phyloP scores from a whole-genome alignment of 2,113 vertebrate species.

The Verasper variegatus region DNA sequence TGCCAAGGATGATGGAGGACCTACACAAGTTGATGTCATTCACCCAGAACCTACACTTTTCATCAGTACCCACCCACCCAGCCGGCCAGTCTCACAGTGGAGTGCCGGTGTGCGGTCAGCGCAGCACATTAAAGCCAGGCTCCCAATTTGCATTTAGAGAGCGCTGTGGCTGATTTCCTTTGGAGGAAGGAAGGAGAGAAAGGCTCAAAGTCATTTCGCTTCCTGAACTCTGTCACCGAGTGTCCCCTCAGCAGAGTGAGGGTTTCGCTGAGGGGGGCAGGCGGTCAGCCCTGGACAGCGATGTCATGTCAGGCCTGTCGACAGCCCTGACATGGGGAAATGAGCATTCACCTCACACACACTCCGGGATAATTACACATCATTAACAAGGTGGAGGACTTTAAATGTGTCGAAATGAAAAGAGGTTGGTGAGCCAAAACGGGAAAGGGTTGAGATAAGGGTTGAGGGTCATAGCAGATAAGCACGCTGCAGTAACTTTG shows the following conservation, averaged over 20 bases:
- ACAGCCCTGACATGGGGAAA: slow-evolving; percentile 45
- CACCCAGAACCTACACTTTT: slow-evolving; percentile 40
- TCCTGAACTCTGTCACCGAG: slow-evolving; percentile 54
- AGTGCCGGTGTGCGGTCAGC: slow-evolving; percentile 41
- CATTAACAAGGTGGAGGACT: slow-evolving; percentile 53
- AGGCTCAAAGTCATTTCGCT: slow-evolving; percentile 47
- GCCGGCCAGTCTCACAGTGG: slow-evolving; percentile 19
- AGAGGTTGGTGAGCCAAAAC: slow-evolving; percentile 32
- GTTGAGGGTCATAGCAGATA: slow-evolving; percentile 43
- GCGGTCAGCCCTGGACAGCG: slow-evolving; percentile 21
- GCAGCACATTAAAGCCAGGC: slow-evolving; percentile 36
- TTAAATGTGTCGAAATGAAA: slow-evolving; percentile 39
- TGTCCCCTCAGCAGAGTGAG: slow-evolving; percentile 10
- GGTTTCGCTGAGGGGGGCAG: slow-evolving; percentile 36
- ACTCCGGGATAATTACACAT: slow-evolving; percentile 67
- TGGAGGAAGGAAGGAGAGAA: slow-evolving; percentile 23
- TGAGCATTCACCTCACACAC: slow-evolving; percentile 52
- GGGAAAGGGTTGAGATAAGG: slow-evolving; percentile 12
- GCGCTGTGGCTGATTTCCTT: slow-evolving; percentile 30
- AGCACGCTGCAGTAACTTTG: slow-evolving; percentile 20
- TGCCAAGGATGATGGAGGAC: slow-evolving; percentile 35
- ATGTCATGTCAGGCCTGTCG: slow-evolving; percentile 53
- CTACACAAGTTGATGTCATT: slow-evolving; percentile 39
- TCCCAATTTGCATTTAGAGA: slow-evolving; percentile 66
- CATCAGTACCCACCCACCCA: slow-evolving; percentile 38